Percentiles rank a stretch among this genome's conserved stretches.
phyloP scores from a whole-genome alignment of 64 coral and sea anemone species.

The Astreopora myriophthalma region DNA sequence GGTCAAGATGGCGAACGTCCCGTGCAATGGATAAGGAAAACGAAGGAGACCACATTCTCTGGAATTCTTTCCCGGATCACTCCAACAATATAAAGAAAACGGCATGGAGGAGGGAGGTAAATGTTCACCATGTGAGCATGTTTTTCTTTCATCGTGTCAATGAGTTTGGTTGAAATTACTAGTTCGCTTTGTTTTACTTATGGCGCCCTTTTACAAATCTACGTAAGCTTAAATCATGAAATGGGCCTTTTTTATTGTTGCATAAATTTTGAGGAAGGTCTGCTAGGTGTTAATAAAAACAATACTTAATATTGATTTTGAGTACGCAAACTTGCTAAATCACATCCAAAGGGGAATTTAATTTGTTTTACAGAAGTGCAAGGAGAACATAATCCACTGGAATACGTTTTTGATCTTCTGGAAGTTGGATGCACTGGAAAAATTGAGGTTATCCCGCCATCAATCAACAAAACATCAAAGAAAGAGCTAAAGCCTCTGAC shows the following conservation, averaged over 20 bases:
- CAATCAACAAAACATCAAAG: constrained; percentile 37
- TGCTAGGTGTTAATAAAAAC: too few relatives aligned
- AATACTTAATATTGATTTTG: too few relatives aligned
- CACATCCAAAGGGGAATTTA: background rate
- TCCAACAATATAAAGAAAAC: background rate
- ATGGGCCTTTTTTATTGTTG: too few relatives aligned
- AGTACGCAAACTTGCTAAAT: too few relatives aligned
- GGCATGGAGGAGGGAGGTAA: background rate
- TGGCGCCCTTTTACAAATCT: too few relatives aligned
- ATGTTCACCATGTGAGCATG: background rate
- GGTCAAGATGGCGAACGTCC: constrained; percentile 26
- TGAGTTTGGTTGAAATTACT: too few relatives aligned
- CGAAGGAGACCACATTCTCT: background rate
- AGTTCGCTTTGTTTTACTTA: too few relatives aligned
- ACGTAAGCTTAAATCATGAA: too few relatives aligned
- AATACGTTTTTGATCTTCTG: constrained; percentile 76
- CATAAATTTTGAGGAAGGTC: too few relatives aligned
- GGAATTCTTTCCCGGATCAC: background rate
- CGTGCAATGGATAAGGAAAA: background rate
- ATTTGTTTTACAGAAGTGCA: background rate
- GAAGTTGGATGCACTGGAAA: constrained; percentile 88
- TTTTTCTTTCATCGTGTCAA: too few relatives aligned
- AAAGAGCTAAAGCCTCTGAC: constrained; percentile 54
- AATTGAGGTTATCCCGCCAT: constrained; percentile 65
- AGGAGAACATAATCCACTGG: background rate